Evolutionary conservation across 2,113 vertebrate species (phyloP).

Genomic region (Vidua chalybeata): DNA sequence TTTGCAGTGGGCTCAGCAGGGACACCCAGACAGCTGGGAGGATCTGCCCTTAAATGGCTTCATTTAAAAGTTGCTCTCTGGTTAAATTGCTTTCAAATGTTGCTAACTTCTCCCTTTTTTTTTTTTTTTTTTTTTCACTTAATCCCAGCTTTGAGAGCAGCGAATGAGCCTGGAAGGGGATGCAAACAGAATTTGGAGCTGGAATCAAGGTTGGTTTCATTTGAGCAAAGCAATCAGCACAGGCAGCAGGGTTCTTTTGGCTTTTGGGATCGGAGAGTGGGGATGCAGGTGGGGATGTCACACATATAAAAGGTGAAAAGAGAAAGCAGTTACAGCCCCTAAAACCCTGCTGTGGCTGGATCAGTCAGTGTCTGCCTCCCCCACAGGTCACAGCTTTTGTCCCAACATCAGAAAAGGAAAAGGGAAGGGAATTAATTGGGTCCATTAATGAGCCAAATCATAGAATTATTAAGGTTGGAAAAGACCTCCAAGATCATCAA

Average conservation of each 20-base stretch:
- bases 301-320: background rate
- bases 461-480: background rate
- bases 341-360: background rate
- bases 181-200: background rate
- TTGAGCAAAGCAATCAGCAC: background rate
- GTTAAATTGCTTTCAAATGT: background rate
- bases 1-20: constrained; percentile 29
- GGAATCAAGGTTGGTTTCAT: background rate
- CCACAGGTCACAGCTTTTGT: background rate
- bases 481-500: background rate
- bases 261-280: background rate
- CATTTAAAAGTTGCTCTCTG: constrained; percentile 12
- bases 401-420: background rate
- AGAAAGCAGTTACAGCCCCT: background rate
- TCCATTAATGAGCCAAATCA: background rate
- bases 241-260: background rate
- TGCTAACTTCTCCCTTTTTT: background rate
- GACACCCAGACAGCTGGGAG: constrained; percentile 12
- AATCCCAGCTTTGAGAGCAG: background rate
- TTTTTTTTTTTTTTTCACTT: background rate
- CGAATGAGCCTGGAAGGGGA: background rate
- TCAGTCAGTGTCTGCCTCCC: background rate
- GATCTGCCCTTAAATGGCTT: constrained; percentile 22
- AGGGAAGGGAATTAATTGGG: background rate
- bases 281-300: background rate